Evolutionary conservation across 1,140 invertebrate genomes (phyloP), one percentile per base, ranked within the genome.

Genomic region (Campoletis sonorensis): DNA sequence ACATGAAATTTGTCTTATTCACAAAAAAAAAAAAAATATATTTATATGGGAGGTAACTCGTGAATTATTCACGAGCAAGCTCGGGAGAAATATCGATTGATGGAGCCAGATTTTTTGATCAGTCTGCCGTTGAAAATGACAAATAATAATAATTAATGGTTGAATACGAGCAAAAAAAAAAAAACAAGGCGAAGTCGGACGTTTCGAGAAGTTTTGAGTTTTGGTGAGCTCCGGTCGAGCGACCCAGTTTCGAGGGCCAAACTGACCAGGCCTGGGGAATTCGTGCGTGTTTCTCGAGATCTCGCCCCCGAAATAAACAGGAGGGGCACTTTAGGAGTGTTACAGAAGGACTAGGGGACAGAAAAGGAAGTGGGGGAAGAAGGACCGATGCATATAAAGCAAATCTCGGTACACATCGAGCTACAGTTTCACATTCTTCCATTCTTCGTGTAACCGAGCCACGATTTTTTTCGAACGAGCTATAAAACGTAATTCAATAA

Each of bases 371-470:
- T 54, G 83, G 85, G 85, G 84, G 86, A 84, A 85, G 83, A 33
- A 79, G 21, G 61, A 64, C 61, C 61, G 84, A 83, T 81, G 82
- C 87, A 87, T 89, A 89, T 89, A 64, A 89, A 89, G 86, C 84
- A 86, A 87, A 79, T 78, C 37, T 76, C 23, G 45, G 70, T 85
- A 83, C 83, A 85, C 79, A 72, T 26, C 81, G 16, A 58, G 80
- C 80, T 88, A 88, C 84, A 88, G 87, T 87, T 84, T 84, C 82
- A 85, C 88, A 86, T 87, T 88, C 88, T 86, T 86, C 84, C 80
- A 82, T 85, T 75, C 49, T 30, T 75, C 45, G 26, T 27, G 33
- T 30, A 54, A 21, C 45, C 40, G 33, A n/a, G 30, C 27, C 72
- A 78, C 27, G 15, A 15, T 76, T 40, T 49, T 81, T 64, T 80